phyloP scores from a whole-genome alignment of 2,113 vertebrate genomes.

The Bufo bufo region DNA sequence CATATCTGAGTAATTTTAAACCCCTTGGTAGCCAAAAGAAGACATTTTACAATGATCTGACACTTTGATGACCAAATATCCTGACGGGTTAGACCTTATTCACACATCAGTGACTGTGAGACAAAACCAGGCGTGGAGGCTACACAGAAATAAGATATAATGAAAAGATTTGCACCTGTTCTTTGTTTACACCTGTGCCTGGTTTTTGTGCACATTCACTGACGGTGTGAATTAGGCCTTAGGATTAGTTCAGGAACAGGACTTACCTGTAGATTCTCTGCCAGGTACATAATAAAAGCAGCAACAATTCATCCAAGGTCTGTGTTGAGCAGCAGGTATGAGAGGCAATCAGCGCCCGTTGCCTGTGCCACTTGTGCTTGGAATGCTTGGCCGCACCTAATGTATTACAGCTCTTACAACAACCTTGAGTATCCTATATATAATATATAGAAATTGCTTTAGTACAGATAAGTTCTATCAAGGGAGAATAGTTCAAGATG shows the following conservation, averaged over 20 bases:
- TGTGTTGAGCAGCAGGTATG: neutral
- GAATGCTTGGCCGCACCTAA: constrained; percentile 51
- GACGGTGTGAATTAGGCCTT: neutral
- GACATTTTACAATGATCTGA: too few relatives aligned
- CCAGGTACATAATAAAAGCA: constrained; percentile 4
- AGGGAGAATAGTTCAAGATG: constrained; percentile 43
- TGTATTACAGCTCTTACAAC: constrained; percentile 52
- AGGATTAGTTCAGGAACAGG: neutral
- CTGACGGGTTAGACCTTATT: too few relatives aligned
- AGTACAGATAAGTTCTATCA: constrained; percentile 39
- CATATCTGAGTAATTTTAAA: too few relatives aligned
- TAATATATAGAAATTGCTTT: constrained; percentile 56
- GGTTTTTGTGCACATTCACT: too few relatives aligned
- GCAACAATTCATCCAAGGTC: constrained; percentile 13
- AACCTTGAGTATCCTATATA: constrained; percentile 51
- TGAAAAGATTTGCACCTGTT: too few relatives aligned
- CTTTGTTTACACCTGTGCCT: too few relatives aligned
- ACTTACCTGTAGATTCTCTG: neutral
- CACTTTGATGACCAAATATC: too few relatives aligned
- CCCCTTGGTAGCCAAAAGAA: too few relatives aligned
- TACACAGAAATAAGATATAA: too few relatives aligned
- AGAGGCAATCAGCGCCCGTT: constrained; percentile 25
- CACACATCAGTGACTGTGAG: too few relatives aligned
- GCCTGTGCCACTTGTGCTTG: constrained; percentile 22
- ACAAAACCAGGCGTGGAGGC: too few relatives aligned